phyloP scores from a whole-genome alignment of 2,797 vertebrate species.

The Chelonia mydas region DNA sequence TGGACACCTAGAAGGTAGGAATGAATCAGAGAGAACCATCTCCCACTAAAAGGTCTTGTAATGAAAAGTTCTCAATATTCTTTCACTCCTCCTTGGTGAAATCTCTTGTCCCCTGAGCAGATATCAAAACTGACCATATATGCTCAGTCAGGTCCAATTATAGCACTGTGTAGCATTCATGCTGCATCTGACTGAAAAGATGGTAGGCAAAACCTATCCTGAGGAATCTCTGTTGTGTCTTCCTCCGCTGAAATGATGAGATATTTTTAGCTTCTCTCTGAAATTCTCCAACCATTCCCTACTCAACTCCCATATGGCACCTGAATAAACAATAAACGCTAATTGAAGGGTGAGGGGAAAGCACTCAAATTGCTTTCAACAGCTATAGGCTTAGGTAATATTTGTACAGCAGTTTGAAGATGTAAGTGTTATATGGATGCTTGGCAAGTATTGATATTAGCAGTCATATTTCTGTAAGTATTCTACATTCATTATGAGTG shows the following conservation, averaged over 20 bases:
- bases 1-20: neutral
- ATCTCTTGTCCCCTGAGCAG: neutral
- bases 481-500: neutral
- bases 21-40: neutral
- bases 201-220: neutral
- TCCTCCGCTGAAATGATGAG: neutral
- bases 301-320: conserved; percentile 28
- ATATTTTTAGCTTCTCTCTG: neutral
- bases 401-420: conserved; percentile 22
- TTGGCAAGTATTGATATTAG: neutral
- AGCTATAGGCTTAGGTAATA: neutral
- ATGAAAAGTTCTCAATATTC: neutral
- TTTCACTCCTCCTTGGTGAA: neutral
- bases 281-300: neutral
- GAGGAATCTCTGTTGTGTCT: neutral
- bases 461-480: neutral
- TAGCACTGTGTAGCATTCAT: accelerated
- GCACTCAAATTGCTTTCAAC: conserved; percentile 32
- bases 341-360: conserved; percentile 15
- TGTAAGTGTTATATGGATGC: neutral
- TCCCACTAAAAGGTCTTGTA: neutral
- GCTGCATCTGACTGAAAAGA: neutral
- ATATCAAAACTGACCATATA: neutral
- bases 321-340: conserved; percentile 59
- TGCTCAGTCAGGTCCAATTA: neutral